A percentile compares a stretch with the other conserved stretches of the same genome.
Conservation (phyloP, 2,888 invertebrate genomes). For the Drosophila borborema region DNA sequence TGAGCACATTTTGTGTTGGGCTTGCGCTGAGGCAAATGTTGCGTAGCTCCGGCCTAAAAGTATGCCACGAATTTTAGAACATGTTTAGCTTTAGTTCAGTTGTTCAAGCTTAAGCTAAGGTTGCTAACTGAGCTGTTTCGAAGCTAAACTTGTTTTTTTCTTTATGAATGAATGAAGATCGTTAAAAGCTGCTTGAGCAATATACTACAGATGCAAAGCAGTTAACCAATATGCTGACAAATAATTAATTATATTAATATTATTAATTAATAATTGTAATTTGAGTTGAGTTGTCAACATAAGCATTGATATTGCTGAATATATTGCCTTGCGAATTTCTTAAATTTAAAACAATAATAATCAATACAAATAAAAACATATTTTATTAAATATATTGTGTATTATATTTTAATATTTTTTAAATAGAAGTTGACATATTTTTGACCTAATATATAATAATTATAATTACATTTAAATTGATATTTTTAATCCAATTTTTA, state of each 20-base stretch:
- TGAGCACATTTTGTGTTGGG: neutral
- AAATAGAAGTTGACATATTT: too few species aligned
- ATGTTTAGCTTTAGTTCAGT: accelerated
- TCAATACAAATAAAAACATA: too few species aligned
- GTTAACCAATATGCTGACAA: neutral
- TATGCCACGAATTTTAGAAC: neutral
- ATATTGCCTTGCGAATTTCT: too few species aligned
- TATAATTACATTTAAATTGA: too few species aligned
- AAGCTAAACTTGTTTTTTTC: neutral
- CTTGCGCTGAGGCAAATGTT: slow-evolving; percentile 12
- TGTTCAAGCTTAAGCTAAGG: neutral
- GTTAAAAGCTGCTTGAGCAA: neutral
- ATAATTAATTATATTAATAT: neutral
- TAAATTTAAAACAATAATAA: too few species aligned
- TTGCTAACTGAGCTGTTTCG: slow-evolving; percentile 10
- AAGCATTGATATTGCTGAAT: too few species aligned
- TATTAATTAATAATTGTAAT: neutral
- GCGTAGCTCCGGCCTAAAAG: slow-evolving; percentile 11
- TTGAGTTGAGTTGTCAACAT: too few species aligned
- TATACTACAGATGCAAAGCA: neutral
- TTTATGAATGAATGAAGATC: slow-evolving; percentile 19
- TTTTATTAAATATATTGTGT: too few species aligned
- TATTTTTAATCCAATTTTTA: too few species aligned
- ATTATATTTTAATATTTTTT: too few species aligned
- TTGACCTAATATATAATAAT: too few species aligned